Percentiles rank a stretch among this genome's conserved stretches.
Evolutionary conservation across 2,113 vertebrate genomes (phyloP).

Genomic region (Protobothrops mucrosquamatus): DNA sequence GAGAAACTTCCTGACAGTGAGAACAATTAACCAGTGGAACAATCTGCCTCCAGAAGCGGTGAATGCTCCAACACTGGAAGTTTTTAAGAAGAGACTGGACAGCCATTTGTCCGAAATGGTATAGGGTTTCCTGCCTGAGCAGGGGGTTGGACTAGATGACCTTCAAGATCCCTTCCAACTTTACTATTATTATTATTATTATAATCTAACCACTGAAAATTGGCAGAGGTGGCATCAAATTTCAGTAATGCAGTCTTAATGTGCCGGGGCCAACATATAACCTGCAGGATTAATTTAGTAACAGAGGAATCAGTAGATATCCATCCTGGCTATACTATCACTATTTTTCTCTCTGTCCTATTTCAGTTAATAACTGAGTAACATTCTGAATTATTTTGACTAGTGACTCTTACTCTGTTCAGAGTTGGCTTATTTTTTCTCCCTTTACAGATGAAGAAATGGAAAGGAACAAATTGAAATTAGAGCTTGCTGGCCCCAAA

Average conservation of each 20-base stretch:
- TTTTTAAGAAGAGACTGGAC: no score
- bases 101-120: no score
- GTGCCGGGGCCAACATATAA: not conserved
- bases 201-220: not conserved
- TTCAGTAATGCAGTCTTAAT: not conserved
- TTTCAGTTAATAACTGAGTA: constrained; percentile 48
- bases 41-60: no score
- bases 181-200: no score
- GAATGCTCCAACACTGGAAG: no score
- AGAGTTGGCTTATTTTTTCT: not conserved
- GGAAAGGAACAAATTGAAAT: constrained; percentile 57
- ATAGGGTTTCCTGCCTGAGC: no score
- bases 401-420: not conserved
- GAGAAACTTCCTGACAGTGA: no score
- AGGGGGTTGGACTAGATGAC: no score
- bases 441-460: constrained; percentile 18
- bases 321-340: not conserved
- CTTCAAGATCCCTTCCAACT: no score
- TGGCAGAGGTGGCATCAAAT: not conserved
- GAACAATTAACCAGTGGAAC: no score
- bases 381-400: constrained; percentile 43
- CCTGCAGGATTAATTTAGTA: not conserved
- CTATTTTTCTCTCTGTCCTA: constrained; percentile 24
- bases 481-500: constrained; percentile 54
- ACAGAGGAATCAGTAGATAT: not conserved